Percentiles rank a stretch among this genome's conserved stretches.
phyloP scores from a whole-genome alignment of 1,140 invertebrate species.

The Mesaphorura yosii region DNA sequence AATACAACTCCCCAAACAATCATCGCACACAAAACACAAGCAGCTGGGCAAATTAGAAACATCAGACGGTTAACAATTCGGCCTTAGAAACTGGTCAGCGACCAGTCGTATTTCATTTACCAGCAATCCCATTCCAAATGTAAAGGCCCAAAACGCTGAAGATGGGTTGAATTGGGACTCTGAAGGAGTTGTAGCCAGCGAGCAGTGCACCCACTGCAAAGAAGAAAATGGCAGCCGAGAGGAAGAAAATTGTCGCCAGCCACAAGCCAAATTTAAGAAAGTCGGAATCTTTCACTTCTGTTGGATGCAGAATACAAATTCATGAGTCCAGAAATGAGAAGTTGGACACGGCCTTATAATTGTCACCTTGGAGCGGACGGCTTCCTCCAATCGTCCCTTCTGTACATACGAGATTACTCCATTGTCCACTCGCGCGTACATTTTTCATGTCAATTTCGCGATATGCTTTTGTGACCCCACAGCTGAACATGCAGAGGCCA shows the following conservation, averaged over 20 bases:
- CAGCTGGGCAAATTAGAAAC: slow-evolving; percentile 6
- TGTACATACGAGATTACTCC: background rate
- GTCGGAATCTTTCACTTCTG: background rate
- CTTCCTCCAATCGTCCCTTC: background rate
- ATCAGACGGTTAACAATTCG: background rate
- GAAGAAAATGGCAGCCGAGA: slow-evolving; percentile 6
- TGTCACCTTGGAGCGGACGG: background rate
- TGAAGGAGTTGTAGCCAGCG: slow-evolving; percentile 58
- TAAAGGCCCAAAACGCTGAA: slow-evolving; percentile 52
- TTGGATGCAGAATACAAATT: background rate
- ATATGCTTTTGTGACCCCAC: background rate
- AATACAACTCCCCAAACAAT: slow-evolving; percentile 14
- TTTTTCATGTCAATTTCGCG: background rate
- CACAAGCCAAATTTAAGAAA: slow-evolving; percentile 25
- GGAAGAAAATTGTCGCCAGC: slow-evolving; percentile 9
- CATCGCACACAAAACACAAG: background rate
- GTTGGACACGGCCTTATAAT: background rate
- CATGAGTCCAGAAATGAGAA: background rate
- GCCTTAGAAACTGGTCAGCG: background rate
- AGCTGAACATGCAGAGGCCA: slow-evolving; percentile 9
- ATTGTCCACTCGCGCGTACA: background rate
- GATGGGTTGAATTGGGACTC: slow-evolving; percentile 7
- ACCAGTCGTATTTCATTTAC: slow-evolving; percentile 36
- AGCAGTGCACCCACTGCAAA: slow-evolving; percentile 40
- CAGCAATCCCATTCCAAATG: slow-evolving; percentile 58